These are phyloP conservation scores for Thalassarche chlororhynchos DNA, from an alignment of 2,113 vertebrate species.

Conservation along the genomic window DNA sequence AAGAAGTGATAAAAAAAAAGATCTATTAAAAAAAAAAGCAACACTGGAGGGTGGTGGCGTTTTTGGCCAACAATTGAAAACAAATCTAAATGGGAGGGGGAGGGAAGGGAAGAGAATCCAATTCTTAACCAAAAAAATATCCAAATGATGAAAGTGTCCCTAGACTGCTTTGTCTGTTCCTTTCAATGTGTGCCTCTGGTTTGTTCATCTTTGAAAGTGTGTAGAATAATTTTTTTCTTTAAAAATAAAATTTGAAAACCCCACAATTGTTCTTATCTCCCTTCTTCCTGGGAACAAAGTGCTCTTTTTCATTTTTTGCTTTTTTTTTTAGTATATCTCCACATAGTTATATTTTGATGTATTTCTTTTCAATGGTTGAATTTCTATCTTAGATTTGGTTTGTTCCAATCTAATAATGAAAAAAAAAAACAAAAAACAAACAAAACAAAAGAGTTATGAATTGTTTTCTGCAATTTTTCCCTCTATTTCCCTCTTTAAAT, in stretches of 20 bases:
- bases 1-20: slow-evolving; percentile 72
- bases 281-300: slow-evolving; percentile 79
- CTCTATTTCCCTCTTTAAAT: slow-evolving; percentile 80
- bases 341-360: slow-evolving; percentile 78
- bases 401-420: slow-evolving; percentile 75
- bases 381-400: slow-evolving; percentile 84
- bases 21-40: slow-evolving; percentile 81
- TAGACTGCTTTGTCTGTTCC: slow-evolving; percentile 82
- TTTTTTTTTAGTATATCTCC: slow-evolving; percentile 81
- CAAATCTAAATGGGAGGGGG: slow-evolving; percentile 1
- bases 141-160: slow-evolving; percentile 68
- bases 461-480: slow-evolving; percentile 81
- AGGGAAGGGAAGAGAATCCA: neutral
- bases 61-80: slow-evolving; percentile 42
- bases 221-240: slow-evolving; percentile 80
- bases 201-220: slow-evolving; percentile 89
- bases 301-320: slow-evolving; percentile 78
- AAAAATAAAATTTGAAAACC: slow-evolving; percentile 24
- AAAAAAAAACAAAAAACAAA: slow-evolving; percentile 30
- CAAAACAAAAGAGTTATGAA: slow-evolving; percentile 76
- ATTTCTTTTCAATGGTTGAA: slow-evolving; percentile 83
- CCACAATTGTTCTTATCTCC: slow-evolving; percentile 58
- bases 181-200: slow-evolving; percentile 91
- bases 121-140: neutral
- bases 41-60: slow-evolving; percentile 60